Evolutionary conservation across 2,888 invertebrate species (phyloP), one percentile per base, ranked within the genome.

Genomic region (Pammene fasciana): DNA sequence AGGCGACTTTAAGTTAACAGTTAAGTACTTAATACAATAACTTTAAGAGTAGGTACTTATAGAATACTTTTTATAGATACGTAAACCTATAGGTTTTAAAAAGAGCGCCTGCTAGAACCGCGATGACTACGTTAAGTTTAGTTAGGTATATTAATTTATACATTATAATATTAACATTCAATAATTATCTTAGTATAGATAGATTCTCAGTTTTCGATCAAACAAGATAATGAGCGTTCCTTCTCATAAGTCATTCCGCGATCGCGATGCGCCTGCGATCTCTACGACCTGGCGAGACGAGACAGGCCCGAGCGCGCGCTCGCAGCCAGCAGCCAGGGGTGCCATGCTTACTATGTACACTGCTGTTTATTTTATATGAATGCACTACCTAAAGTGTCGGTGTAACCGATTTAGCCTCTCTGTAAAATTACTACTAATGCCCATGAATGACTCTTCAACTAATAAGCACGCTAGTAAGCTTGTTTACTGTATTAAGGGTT

Each of bases 101-200:
- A 75, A 72, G 65, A 70, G 73, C 67, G 18, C 76, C 71, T 76
- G 76, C 74, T 77, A 73, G 74, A 72, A 76, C 71, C 71, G 73
- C 73, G 73, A 72, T 73, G 75, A 72, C 75, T 78, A 77, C 70
- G 67, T 66, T 68, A 26, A 26, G 26, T 26, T 72, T 48, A 52
- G 46, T 72, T 48, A 52, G 46, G 45, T 55, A 46, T 50, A 43
- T 56, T 36, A 55, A 59, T 45, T 56, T 68, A 56, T 43, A 68
- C 50, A 18, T 55, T 67, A 67, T 54, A 67, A 45, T 60, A 59
- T 64, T 52, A 68, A 68, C 68, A 59, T 64, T 50, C 16, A 59
- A 65, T 57, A 14, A 52, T 50, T 68, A 45, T 43, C 26, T 52
- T 54, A 59, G 36, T 18, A 52, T 38, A 65, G 38, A 57, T 43